Conservation (phyloP, 2,888 invertebrate species). For the Calameuta pallipes region DNA sequence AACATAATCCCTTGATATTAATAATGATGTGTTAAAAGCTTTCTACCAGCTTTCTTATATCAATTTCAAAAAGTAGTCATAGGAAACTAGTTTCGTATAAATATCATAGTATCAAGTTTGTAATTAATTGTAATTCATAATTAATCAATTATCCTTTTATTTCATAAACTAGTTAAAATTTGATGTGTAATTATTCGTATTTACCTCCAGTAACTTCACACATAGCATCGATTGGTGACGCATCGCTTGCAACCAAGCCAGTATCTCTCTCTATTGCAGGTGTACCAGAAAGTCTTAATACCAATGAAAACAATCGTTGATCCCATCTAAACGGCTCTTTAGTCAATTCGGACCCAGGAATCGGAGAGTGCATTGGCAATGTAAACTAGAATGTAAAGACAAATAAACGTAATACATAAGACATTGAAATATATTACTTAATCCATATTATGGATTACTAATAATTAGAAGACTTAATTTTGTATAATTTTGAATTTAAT, state of each 20-base stretch:
- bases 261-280: slow-evolving; percentile 88
- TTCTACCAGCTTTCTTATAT: too few species aligned
- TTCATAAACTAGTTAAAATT: neutral
- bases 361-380: slow-evolving; percentile 91
- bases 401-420: neutral
- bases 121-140: neutral
- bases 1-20: too few species aligned
- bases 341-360: slow-evolving; percentile 96
- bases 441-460: neutral
- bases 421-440: neutral
- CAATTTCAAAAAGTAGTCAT: neutral
- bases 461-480: neutral
- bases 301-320: slow-evolving; percentile 95
- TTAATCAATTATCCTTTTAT: neutral
- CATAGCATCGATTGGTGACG: slow-evolving; percentile 96
- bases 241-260: slow-evolving; percentile 91
- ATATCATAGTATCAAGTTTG: neutral
- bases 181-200: neutral
- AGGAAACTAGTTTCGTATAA: neutral
- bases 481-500: neutral
- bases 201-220: slow-evolving; percentile 97
- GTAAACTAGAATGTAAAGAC: slow-evolving; percentile 74
- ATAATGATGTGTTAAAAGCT: too few species aligned
- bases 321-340: slow-evolving; percentile 99
- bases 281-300: slow-evolving; percentile 90